Base-by-base conservation (phyloP, 2,797 vertebrate species). In the Darevskia nairensis region DNA sequence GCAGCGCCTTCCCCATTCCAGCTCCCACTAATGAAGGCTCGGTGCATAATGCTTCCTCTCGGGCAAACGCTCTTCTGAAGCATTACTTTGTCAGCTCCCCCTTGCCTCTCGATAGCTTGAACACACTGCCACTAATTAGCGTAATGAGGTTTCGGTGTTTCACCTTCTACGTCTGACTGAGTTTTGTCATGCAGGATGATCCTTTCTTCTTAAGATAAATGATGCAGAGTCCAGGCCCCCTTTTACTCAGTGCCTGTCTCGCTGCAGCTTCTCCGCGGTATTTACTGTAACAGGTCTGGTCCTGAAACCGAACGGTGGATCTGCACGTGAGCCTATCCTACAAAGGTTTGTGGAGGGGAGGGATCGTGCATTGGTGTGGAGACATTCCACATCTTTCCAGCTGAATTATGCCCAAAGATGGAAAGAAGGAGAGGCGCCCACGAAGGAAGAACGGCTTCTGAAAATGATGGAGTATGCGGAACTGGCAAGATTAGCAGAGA, bases 41-140 rank as follows among this genome's bases (percentile, higher is more conserved):
- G n/a, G 92, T 25, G 6, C 68, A 66, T 75, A 89, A 85, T 3
- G 29, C 86, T 91, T 92, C 81, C 86, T 93, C 82, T 86, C 4
- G 7, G 82, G 88, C 87, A 87, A 93, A 89, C 0, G 0, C 27
- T 84, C 4, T 29, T 87, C 90, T 90, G n/a, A 92, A 89, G 25
- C 10, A 90, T 86, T 87, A 78, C 35, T 89, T 89, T 92, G 89
- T 15, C 89, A 92, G 90, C 74, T 86, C 27, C 88, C 69, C n/a
- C 55, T 69, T 82, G 77, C 85, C 83, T 90, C 78, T 74, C 82
- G 68, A 78, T 80, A 92, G 89, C 44, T 86, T 61, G 80, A 95
- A 88, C 90, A 89, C 85, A 86, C 55, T 55, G 92, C 88, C 89
- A 66, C 81, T 94, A 94, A 95, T 95, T 93, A 97, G 90, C 0